phyloP scores from a whole-genome alignment of 2,888 invertebrate species.

The Mesorhabditis sp. region DNA sequence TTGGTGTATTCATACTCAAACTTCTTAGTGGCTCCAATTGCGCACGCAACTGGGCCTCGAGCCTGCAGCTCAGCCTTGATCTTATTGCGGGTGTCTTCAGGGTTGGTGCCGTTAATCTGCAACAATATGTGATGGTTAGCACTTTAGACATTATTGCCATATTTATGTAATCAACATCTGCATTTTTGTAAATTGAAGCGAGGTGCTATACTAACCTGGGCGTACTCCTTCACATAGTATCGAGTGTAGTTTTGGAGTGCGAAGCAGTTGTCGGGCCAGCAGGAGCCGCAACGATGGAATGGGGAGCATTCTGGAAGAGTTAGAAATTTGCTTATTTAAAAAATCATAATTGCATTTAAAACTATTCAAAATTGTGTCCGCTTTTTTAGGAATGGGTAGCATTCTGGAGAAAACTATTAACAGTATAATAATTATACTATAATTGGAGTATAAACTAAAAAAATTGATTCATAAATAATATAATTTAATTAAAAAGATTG shows the following conservation, averaged over 20 bases:
- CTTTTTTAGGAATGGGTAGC: too few species aligned
- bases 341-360: too few species aligned
- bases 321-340: too few species aligned
- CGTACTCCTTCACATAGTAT: conserved; percentile 61
- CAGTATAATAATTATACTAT: too few species aligned
- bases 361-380: too few species aligned
- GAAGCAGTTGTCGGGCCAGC: conserved; percentile 60
- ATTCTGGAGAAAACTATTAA: too few species aligned
- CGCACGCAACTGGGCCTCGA: conserved; percentile 62
- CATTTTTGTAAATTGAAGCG: neutral
- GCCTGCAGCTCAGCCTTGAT: conserved; percentile 64
- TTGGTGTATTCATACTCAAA: conserved; percentile 57
- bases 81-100: conserved; percentile 57
- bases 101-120: conserved; percentile 30
- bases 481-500: too few species aligned
- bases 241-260: conserved; percentile 59
- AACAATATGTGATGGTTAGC: conserved; percentile 14
- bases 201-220: conserved; percentile 17
- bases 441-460: too few species aligned
- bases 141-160: conserved; percentile 53
- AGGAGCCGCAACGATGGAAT: conserved; percentile 61
- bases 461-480: too few species aligned
- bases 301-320: conserved; percentile 56
- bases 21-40: conserved; percentile 56
- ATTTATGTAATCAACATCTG: neutral